phyloP scores from a whole-genome alignment of 2,888 invertebrate genomes.

The Deilephila porcellus region DNA sequence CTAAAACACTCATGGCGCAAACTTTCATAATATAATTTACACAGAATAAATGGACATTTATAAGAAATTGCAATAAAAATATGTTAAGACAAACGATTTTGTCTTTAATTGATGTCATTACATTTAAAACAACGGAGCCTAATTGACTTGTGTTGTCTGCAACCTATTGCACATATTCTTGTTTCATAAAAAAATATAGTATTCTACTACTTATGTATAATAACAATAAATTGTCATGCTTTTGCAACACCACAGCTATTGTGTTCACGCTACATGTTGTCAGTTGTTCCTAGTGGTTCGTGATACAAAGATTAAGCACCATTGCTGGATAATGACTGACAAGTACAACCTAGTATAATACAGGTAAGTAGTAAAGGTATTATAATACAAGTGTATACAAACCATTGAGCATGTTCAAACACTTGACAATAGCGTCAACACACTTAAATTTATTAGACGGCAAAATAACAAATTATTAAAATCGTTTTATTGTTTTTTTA shows the following conservation, averaged over 20 bases:
- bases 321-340: conserved; percentile 4
- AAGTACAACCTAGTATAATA: neutral
- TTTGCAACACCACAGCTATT: neutral
- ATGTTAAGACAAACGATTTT: too few relatives aligned
- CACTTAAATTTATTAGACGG: neutral
- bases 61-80: too few relatives aligned
- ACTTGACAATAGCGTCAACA: neutral
- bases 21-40: too few relatives aligned
- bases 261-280: neutral
- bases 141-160: too few relatives aligned
- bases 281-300: neutral
- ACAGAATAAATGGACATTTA: too few relatives aligned
- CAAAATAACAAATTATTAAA: neutral
- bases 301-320: conserved; percentile 2
- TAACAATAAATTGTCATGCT: neutral
- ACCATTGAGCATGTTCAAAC: neutral
- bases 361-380: too few relatives aligned
- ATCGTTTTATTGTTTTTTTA: too few relatives aligned
- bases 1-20: too few relatives aligned
- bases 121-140: too few relatives aligned
- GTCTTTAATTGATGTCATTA: too few relatives aligned
- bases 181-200: neutral
- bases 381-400: neutral
- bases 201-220: neutral
- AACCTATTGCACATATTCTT: too few relatives aligned